phyloP scores from a whole-genome alignment of 1,140 invertebrate genomes.

The Amphibalanus amphitrite region DNA sequence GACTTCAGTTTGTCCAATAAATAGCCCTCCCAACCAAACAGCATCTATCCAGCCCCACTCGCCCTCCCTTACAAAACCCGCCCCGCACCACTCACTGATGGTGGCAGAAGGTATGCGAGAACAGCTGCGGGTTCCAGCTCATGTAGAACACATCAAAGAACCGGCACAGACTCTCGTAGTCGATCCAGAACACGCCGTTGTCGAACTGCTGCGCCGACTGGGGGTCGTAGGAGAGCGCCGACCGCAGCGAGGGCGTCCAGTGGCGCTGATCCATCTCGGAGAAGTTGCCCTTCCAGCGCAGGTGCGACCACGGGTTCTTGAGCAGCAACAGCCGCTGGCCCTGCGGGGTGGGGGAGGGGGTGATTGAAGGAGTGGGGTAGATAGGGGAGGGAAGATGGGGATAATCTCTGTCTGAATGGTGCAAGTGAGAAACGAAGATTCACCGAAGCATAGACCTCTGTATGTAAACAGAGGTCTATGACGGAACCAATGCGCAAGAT shows the following conservation, averaged over 20 bases:
- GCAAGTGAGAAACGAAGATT: too few relatives aligned
- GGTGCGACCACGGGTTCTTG: conserved; percentile 95
- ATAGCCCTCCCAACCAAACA: too few relatives aligned
- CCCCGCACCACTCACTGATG: conserved; percentile 58
- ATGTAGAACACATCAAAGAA: conserved; percentile 94
- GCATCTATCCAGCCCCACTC: too few relatives aligned
- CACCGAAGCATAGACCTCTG: too few relatives aligned
- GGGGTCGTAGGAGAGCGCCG: conserved; percentile 68
- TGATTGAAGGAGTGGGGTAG: too few relatives aligned
- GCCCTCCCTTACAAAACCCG: too few relatives aligned
- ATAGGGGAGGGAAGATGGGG: too few relatives aligned
- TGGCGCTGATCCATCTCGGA: conserved; percentile 57
- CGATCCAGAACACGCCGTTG: conserved; percentile 98
- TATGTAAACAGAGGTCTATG: too few relatives aligned
- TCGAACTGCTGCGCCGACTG: conserved; percentile 56
- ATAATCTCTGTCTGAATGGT: too few relatives aligned
- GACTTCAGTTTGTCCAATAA: too few relatives aligned
- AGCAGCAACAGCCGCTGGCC: conserved; percentile 60
- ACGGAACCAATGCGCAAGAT: too few relatives aligned
- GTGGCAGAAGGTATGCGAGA: conserved; percentile 73
- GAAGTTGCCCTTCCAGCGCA: conserved; percentile 83
- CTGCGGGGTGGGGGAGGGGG: too few relatives aligned
- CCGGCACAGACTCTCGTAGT: conserved; percentile 70
- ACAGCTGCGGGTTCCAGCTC: conserved; percentile 88
- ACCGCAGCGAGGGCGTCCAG: conserved; percentile 46